Evolutionary conservation across 2,888 invertebrate species (phyloP).

Genomic region (Arrhopalites spinosus): DNA sequence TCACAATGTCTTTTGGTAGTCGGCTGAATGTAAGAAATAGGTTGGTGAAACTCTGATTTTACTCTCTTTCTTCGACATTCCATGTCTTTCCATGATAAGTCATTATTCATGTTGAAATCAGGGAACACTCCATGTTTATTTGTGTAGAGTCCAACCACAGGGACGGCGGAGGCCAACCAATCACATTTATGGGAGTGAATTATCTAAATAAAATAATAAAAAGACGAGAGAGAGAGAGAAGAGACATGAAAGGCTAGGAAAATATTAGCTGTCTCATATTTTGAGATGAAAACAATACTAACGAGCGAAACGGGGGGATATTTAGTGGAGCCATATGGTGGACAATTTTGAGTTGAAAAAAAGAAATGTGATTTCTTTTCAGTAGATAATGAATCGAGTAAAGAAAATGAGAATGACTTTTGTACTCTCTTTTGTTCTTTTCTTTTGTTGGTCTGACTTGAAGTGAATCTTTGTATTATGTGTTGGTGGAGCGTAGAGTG

Average conservation of each 20-base stretch:
- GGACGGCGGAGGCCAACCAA: background rate
- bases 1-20: slow-evolving; percentile 42
- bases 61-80: background rate
- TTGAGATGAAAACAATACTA: too few relatives aligned
- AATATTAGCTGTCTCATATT: background rate
- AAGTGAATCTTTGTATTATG: background rate
- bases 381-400: slow-evolving; percentile 10
- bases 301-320: background rate
- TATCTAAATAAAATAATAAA: too few relatives aligned
- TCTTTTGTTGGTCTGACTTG: background rate
- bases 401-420: slow-evolving; percentile 26
- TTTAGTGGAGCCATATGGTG: background rate
- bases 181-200: too few relatives aligned
- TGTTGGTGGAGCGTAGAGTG: slow-evolving; percentile 7
- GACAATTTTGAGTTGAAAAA: slow-evolving; percentile 17
- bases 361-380: background rate
- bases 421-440: slow-evolving; percentile 3
- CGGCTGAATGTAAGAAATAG: background rate
- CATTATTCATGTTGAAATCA: slow-evolving; percentile 9
- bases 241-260: background rate
- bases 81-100: background rate
- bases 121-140: too few relatives aligned
- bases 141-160: background rate
- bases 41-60: too few relatives aligned
- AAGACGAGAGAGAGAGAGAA: background rate